These are phyloP conservation scores for Volucella inflata DNA, from an alignment of 2,888 invertebrate species.

Conservation along the genomic window DNA sequence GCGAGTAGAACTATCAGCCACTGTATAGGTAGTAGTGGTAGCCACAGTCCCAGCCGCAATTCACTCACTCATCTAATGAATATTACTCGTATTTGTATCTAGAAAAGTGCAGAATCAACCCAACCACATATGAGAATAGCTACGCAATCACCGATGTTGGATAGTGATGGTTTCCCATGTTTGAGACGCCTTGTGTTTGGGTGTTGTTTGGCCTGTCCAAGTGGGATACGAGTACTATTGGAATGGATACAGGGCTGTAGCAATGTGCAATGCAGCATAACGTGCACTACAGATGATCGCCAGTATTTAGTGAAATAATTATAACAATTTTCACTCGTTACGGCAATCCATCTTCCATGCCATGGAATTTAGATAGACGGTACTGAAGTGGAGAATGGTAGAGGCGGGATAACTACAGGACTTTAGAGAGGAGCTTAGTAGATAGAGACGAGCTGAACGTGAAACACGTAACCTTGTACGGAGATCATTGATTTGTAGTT, in stretches of 20 bases:
- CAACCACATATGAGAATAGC: constrained; percentile 25
- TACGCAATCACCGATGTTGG: not conserved
- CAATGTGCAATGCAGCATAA: constrained; percentile 65
- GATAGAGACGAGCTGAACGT: not conserved
- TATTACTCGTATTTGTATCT: no score
- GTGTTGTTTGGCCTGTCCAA: constrained; percentile 49
- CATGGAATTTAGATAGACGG: constrained; percentile 42
- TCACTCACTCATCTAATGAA: constrained; percentile 1
- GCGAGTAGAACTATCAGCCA: constrained; percentile 49
- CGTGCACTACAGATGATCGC: constrained; percentile 70
- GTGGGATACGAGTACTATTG: constrained; percentile 39
- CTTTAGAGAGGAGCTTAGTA: constrained; percentile 6
- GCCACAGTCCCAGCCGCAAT: constrained; percentile 49
- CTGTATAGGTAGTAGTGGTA: constrained; percentile 21
- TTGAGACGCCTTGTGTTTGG: constrained; percentile 70
- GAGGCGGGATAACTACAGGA: not conserved
- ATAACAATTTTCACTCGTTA: constrained; percentile 75
- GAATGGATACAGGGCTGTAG: constrained; percentile 55
- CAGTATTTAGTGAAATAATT: constrained; percentile 75
- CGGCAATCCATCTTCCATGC: constrained; percentile 65
- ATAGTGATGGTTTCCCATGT: constrained; percentile 56
- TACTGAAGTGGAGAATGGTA: no score
- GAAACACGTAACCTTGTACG: constrained; percentile 66
- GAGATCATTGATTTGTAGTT: constrained; percentile 73
- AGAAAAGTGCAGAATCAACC: not conserved